phyloP scores from a whole-genome alignment of 2,113 vertebrate genomes.

The Heliornis fulica region DNA sequence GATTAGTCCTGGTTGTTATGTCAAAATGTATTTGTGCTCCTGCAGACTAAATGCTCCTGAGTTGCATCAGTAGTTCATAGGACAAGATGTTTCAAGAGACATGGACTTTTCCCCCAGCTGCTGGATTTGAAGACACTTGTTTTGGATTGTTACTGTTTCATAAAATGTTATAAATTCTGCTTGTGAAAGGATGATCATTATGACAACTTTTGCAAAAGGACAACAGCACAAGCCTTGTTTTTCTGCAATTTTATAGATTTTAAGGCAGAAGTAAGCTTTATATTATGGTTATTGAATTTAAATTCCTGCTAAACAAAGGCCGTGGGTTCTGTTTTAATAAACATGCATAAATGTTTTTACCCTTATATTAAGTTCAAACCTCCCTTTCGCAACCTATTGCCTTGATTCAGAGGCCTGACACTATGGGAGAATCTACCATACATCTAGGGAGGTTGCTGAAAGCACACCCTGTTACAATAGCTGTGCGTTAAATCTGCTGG shows the following conservation, averaged over 20 bases:
- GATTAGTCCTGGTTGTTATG: background rate
- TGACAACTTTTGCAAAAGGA: background rate
- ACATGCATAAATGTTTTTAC: background rate
- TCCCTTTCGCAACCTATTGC: background rate
- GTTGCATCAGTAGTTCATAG: background rate
- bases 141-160: background rate
- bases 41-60: background rate
- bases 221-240: background rate
- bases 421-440: fast-evolving
- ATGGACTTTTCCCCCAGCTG: background rate
- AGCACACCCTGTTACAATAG: background rate
- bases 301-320: background rate
- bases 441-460: background rate
- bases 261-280: background rate
- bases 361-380: background rate
- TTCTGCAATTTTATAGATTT: background rate
- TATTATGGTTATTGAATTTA: background rate
- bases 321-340: background rate
- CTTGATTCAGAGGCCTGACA: background rate
- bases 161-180: background rate
- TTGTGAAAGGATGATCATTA: background rate
- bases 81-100: background rate
- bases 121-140: background rate
- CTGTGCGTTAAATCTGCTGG: background rate
- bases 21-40: background rate